Evolutionary conservation across 2,888 invertebrate species (phyloP).

Genomic region (Vesta saturnalis): DNA sequence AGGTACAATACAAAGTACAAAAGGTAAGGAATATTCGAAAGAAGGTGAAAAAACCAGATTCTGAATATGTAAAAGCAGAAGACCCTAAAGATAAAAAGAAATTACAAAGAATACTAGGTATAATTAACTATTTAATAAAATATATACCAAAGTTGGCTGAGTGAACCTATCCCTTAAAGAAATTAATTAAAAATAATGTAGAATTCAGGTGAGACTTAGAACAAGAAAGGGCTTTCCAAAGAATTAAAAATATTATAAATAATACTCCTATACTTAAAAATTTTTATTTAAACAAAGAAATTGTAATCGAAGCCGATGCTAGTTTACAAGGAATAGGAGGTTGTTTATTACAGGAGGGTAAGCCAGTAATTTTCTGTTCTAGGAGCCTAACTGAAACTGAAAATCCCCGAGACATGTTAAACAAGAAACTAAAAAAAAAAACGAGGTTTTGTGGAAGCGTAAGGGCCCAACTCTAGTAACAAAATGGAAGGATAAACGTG

Average conservation of each 20-base stretch:
- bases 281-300: too few species aligned
- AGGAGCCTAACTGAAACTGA: not conserved
- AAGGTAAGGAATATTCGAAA: slow-evolving; percentile 25
- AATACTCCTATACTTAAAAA: not conserved
- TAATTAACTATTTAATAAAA: slow-evolving; percentile 7
- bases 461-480: too few species aligned
- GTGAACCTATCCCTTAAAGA: not conserved
- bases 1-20: slow-evolving; percentile 13
- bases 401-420: too few species aligned
- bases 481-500: too few species aligned
- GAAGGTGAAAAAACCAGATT: slow-evolving; percentile 25
- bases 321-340: not conserved
- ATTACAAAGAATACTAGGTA: slow-evolving; percentile 9
- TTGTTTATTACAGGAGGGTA: not conserved
- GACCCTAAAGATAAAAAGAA: slow-evolving; percentile 4
- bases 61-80: not conserved
- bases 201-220: slow-evolving; percentile 3
- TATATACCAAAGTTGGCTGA: slow-evolving; percentile 15
- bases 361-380: not conserved
- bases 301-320: too few species aligned
- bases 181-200: not conserved
- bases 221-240: not conserved
- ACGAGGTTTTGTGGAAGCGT: too few species aligned
- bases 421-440: too few species aligned
- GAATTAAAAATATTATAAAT: not conserved